phyloP scores from a whole-genome alignment of 2,797 vertebrate species.

The Pelochelys cantorii region DNA sequence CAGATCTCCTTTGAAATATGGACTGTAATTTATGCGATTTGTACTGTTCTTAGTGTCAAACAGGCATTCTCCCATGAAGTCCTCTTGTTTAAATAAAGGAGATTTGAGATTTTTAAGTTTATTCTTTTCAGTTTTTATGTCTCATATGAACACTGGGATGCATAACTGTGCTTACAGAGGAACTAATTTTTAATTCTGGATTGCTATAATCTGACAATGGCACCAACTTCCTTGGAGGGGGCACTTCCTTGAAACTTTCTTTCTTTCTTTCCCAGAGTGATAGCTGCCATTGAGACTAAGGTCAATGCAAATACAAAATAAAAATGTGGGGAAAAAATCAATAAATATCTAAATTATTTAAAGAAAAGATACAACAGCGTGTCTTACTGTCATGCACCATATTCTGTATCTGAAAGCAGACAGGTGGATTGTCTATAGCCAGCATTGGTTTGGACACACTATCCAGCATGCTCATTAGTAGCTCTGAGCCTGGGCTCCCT shows the following conservation, averaged over 20 bases:
- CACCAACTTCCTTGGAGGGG: constrained; percentile 45
- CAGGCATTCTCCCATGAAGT: constrained; percentile 50
- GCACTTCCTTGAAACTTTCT: constrained; percentile 38
- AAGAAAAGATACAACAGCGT: constrained; percentile 89
- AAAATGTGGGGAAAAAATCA: constrained; percentile 88
- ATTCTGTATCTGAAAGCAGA: constrained; percentile 88
- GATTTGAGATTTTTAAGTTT: constrained; percentile 28
- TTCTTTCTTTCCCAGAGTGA: constrained; percentile 32
- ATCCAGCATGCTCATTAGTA: constrained; percentile 97
- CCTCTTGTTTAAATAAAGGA: constrained; percentile 52
- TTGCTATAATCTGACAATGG: constrained; percentile 28
- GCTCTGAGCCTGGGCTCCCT: constrained; percentile 91
- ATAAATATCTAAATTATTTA: constrained; percentile 98
- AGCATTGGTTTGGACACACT: constrained; percentile 88
- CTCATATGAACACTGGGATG: constrained; percentile 36
- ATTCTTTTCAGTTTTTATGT: constrained; percentile 35
- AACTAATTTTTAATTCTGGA: constrained; percentile 64
- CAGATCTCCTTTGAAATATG: constrained; percentile 64
- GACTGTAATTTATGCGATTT: constrained; percentile 74
- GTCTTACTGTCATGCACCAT: constrained; percentile 92
- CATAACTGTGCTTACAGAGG: constrained; percentile 24
- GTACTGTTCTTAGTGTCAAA: constrained; percentile 76
- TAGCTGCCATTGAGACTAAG: constrained; percentile 60
- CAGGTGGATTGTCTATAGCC: constrained; percentile 90
- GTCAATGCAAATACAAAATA: constrained; percentile 60